Evolutionary conservation across 2,888 invertebrate species (phyloP).

Genomic region (Andrena hattorfiana): DNA sequence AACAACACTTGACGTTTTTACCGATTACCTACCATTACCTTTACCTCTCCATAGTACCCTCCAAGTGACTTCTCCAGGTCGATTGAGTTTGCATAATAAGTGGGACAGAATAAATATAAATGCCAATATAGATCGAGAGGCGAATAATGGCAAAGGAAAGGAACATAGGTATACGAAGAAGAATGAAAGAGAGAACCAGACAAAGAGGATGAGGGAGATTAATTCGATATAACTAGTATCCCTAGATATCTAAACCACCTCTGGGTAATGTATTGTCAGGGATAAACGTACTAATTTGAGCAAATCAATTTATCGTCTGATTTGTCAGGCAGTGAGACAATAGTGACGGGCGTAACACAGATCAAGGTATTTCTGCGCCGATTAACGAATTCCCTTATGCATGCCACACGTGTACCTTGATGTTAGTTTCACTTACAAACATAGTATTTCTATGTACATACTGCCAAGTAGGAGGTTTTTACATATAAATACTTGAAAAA

Average conservation of each 20-base stretch:
- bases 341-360: slow-evolving; percentile 28
- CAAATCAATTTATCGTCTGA: slow-evolving; percentile 66
- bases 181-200: neutral
- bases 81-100: slow-evolving; percentile 39
- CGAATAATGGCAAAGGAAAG: neutral
- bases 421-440: slow-evolving; percentile 19
- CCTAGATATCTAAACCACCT: slow-evolving; percentile 41
- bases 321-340: slow-evolving; percentile 41
- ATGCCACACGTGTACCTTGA: neutral
- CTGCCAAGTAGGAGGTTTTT: neutral
- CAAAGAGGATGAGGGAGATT: slow-evolving; percentile 36
- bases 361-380: slow-evolving; percentile 40
- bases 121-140: neutral
- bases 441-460: slow-evolving; percentile 20
- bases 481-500: too few species aligned
- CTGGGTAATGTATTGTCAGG: slow-evolving; percentile 62
- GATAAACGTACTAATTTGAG: slow-evolving; percentile 65
- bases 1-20: slow-evolving; percentile 6
- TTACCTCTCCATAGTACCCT: slow-evolving; percentile 1
- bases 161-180: neutral
- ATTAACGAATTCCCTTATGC: slow-evolving; percentile 44
- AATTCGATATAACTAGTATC: slow-evolving; percentile 56
- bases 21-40: slow-evolving; percentile 26
- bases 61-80: slow-evolving; percentile 18
- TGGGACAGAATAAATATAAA: slow-evolving; percentile 31